Evolutionary conservation across 2,888 invertebrate species (phyloP).

Genomic region (Drosophila robusta): DNA sequence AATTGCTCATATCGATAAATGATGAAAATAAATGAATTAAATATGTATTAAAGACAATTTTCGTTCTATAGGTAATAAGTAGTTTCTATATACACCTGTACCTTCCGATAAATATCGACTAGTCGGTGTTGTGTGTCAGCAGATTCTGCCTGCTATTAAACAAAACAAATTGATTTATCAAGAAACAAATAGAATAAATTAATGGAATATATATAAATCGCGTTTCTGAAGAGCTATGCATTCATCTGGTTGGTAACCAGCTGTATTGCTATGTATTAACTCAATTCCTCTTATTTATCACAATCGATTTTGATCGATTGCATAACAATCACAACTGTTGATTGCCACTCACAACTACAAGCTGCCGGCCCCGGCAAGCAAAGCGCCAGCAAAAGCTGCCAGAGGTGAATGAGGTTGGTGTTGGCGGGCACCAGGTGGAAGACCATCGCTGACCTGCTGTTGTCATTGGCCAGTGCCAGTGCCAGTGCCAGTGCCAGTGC

Average conservation of each 20-base stretch:
- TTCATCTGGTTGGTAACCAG: background rate
- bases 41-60: no score
- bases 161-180: background rate
- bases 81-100: no score
- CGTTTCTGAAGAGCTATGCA: background rate
- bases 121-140: no score
- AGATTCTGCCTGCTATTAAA: no score
- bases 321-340: slow-evolving; percentile 35
- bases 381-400: slow-evolving; percentile 7
- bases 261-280: slow-evolving; percentile 14
- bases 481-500: background rate
- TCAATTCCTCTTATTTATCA: slow-evolving; percentile 10
- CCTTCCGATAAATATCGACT: no score
- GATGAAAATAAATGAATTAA: background rate
- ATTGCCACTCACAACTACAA: slow-evolving; percentile 1
- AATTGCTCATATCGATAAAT: background rate
- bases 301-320: slow-evolving; percentile 25
- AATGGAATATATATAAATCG: background rate
- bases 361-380: background rate
- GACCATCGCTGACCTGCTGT: slow-evolving; percentile 25
- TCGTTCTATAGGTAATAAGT: no score
- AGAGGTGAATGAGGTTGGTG: background rate
- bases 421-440: background rate
- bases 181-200: background rate
- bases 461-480: slow-evolving; percentile 12